These are phyloP conservation scores for Rhinogobius similis DNA, from an alignment of 2,113 vertebrate species.

Conservation along the genomic window DNA sequence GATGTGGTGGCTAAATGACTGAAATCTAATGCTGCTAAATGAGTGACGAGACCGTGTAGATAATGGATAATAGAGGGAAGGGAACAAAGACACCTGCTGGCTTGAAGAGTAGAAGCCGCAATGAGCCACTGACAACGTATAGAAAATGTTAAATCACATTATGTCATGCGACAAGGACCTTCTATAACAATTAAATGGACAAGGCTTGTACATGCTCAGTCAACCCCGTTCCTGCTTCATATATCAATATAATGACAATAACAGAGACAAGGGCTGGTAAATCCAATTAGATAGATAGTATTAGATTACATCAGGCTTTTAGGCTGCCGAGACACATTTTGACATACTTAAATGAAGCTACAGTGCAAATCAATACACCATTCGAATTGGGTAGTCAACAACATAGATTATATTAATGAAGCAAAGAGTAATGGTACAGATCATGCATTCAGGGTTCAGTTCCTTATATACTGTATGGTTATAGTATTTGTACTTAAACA, in stretches of 20 bases:
- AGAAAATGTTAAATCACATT: slow-evolving; percentile 3
- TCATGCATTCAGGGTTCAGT: background rate
- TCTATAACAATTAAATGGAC: slow-evolving; percentile 36
- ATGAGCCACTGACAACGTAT: slow-evolving; percentile 35
- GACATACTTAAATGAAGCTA: slow-evolving; percentile 48
- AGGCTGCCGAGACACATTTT: slow-evolving; percentile 43
- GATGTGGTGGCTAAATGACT: slow-evolving; percentile 53
- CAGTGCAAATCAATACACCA: background rate
- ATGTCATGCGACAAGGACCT: slow-evolving; percentile 17
- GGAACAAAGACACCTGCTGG: slow-evolving; percentile 37
- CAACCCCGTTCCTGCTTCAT: slow-evolving; percentile 37
- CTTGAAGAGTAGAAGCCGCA: slow-evolving; percentile 40
- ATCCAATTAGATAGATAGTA: slow-evolving; percentile 66
- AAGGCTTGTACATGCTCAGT: slow-evolving; percentile 42
- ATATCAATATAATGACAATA: slow-evolving; percentile 59
- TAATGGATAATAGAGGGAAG: slow-evolving; percentile 35
- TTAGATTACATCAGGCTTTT: slow-evolving; percentile 66
- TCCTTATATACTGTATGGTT: too few species aligned
- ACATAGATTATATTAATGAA: background rate
- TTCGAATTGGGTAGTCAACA: background rate
- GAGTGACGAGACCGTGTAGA: slow-evolving; percentile 43
- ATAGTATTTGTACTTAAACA: background rate
- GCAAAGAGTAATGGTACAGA: background rate
- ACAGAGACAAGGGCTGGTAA: slow-evolving; percentile 49
- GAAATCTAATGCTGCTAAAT: slow-evolving; percentile 62